Evolutionary conservation across 2,888 invertebrate species (phyloP), one percentile per base, ranked within the genome.

Genomic region (Eumacrocentrus americanus): DNA sequence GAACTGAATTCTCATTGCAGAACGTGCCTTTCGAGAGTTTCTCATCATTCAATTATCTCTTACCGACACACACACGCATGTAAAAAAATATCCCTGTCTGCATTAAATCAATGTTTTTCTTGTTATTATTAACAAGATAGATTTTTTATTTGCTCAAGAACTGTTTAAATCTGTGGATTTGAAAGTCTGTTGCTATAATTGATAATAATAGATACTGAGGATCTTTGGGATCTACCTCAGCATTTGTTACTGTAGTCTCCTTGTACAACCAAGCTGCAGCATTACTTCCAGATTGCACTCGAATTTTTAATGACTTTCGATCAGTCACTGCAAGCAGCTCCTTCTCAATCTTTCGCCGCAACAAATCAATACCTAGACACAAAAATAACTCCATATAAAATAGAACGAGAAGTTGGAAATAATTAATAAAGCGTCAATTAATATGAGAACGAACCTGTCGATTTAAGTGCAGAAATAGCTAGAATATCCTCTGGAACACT

Each of bases 241-340:
- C 80, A 12, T 81, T 74, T 2, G 82, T 80, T 2, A 91, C 87
- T 0, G 88, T 85, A 0, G 87, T 81, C 74, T 89, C 85, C 71
- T 87, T 87, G 67, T 88, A 86, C 18, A 91, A 74, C 89, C 90
- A 90, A 0, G 83, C 80, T 72, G 82, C 82, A 73, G 85, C 86
- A 2, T 77, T 71, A n/a, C 87, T 85, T 16, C 88, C 88, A 62
- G 82, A 83, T 52, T 82, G 81, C n/a, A 88, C 85, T 58, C 85
- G 81, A 65, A 90, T 83, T 50, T 79, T 84, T 48, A 87, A 79
- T 56, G 81, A 77, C 46, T 80, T 78, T 34, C 86, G 80, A 18
- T 83, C 84, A 0, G 88, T 88, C 5, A 80, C 77, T 34, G 74
- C 64, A 12, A 89, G 70, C 34, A 91, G 72, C 55, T 81, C 76